Base-by-base conservation (phyloP, 2,113 vertebrate species). In the Fulica atra region DNA sequence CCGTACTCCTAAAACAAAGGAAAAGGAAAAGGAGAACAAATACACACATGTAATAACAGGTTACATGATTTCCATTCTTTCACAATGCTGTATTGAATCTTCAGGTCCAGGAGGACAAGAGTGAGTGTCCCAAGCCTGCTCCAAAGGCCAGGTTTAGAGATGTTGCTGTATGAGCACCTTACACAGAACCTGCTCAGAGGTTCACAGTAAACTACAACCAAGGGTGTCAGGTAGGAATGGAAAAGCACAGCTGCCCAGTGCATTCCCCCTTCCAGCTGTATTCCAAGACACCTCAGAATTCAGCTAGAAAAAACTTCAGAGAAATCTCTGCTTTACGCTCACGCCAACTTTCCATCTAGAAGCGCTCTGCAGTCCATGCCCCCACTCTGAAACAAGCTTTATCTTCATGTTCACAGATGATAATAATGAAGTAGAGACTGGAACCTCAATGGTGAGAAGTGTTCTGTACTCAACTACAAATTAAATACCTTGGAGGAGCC, bases 1-100 rank as follows among this genome's bases (percentile, higher is more conserved):
- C 98, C 50, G 96, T 98, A 98, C 88, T 97, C 99, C 99, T 99
- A 97, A 86, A 98, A 98, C 76, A 96, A 92, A 97, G n/a, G 95
- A 80, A 94, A 97, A 97, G 72, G 96, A 97, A 97, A 89, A 74
- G 85, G 82, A 96, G 72, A 97, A 95, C 92, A 95, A 90, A 96
- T 40, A 91, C 93, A 96, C 91, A 93, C 57, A 96, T 96, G 96
- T 97, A 74, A 87, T 57, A 86, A 89, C 81, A 93, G 72, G 12
- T 91, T 60, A 84, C 57, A 72, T 0, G 18, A 91, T 9, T 91
- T 89, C 35, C 89, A 91, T 48, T 48, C 89, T 57, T 91, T 71
- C 93, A 85, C 29, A 81, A 72, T 0, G 21, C 53, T 87, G 51
- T 40, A 84, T 0, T 79, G 65, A 81, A 57, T 38, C 40, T 44